Evolutionary conservation across 2,888 invertebrate species (phyloP), one percentile per base, ranked within the genome.

Genomic region (Lomographa bimaculata): DNA sequence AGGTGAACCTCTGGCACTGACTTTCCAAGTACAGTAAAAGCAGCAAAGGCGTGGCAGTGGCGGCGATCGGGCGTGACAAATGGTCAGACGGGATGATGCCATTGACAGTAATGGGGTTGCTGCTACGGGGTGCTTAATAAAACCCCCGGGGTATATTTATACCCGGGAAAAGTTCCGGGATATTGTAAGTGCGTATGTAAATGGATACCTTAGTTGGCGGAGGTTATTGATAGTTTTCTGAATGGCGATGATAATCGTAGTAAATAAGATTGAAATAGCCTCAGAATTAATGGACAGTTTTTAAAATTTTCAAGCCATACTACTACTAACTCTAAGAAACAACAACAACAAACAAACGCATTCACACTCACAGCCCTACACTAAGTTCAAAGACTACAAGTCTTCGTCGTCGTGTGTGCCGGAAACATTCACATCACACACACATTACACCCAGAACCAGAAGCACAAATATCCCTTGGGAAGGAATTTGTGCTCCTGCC

Each of bases 71-170:
- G 57, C 48, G 68, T 77, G 75, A 77, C 71, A 73, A 76, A 77
- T 75, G 72, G 70, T 66, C 73, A 67, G 57, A 32, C 53, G 56
- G 64, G 66, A 71, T 76, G 73, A 70, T 65, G 70, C 63, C 56
- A 76, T 74, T 65, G 75, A 66, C 70, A 64, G 71, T 76, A 74
- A 75, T 76, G 67, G 65, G 52, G 50, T 49, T 48, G 46, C 46
- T 43, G 45, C 51, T 52, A 50, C 34, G 50, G 50, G 49, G 52
- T 51, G 50, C 50, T 54, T 58, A 54, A 49, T 57, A 55, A 46
- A 54, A 50, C 54, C 55, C 49, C 53, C 33, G 29, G 57, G 57
- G 51, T 51, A 45, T 51, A 49, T 49, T 51, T 51, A 46, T 9
- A 17, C 36, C 23, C 32, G 23, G 35, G 29, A 37, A 43, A 36